A percentile compares a stretch with the other conserved stretches of the same genome.
Conservation (phyloP, 2,888 invertebrate species). For the Caradrina clavipalpis region DNA sequence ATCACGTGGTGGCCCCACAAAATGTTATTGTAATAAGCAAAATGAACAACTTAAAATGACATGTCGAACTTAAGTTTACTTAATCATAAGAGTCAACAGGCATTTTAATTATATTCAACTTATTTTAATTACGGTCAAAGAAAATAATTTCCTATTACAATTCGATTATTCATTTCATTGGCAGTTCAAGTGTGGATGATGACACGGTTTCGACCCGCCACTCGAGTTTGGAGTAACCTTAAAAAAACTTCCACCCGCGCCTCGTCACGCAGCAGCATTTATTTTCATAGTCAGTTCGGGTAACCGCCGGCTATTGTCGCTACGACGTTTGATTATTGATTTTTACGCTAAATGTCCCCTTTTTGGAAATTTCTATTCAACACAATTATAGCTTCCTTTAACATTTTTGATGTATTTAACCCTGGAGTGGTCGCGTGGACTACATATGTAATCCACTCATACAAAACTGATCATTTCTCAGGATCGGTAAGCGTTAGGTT, state of each 20-base stretch:
- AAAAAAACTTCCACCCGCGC: conserved; percentile 89
- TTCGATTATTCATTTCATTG: conserved; percentile 51
- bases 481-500: too few species aligned
- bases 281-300: conserved; percentile 88
- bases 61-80: not conserved
- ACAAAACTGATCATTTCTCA: too few species aligned
- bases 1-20: not conserved
- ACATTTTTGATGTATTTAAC: conserved; percentile 84
- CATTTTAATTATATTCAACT: not conserved
- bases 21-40: not conserved
- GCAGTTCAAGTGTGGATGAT: conserved; percentile 66
- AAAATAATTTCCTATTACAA: conserved; percentile 6
- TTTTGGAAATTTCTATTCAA: conserved; percentile 85
- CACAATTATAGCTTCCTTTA: conserved; percentile 87
- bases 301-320: conserved; percentile 86
- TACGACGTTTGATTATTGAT: conserved; percentile 89
- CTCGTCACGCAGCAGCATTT: conserved; percentile 85
- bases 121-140: not conserved
- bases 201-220: conserved; percentile 78
- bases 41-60: not conserved
- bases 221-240: conserved; percentile 76
- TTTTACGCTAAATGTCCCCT: conserved; percentile 90
- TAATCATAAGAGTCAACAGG: not conserved
- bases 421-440: too few species aligned
- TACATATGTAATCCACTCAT: too few species aligned